These are phyloP conservation scores for Polymixis lichenea DNA, from an alignment of 2,888 invertebrate genomes.

Conservation along the genomic window DNA sequence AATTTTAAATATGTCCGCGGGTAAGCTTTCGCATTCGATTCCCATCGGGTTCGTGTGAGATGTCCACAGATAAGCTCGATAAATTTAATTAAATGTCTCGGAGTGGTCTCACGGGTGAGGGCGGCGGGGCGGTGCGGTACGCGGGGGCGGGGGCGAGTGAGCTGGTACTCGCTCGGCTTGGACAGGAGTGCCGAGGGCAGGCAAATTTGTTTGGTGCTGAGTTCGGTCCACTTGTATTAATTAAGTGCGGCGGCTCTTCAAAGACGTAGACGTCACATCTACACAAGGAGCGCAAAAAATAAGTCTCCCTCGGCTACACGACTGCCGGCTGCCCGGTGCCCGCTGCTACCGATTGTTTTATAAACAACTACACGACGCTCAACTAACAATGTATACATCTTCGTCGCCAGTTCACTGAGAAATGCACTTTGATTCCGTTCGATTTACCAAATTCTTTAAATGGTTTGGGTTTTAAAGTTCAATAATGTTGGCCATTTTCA, in stretches of 20 bases:
- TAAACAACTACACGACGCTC: slow-evolving; percentile 27
- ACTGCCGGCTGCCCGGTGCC: slow-evolving; percentile 2
- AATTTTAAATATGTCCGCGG: slow-evolving; percentile 82
- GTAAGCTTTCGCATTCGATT: slow-evolving; percentile 80
- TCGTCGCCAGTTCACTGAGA: not conserved
- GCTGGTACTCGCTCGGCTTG: slow-evolving; percentile 37
- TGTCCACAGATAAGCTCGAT: slow-evolving; percentile 86
- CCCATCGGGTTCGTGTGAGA: slow-evolving; percentile 83
- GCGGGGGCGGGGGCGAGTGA: slow-evolving; percentile 51
- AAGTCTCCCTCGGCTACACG: slow-evolving; percentile 50
- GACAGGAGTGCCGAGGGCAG: slow-evolving; percentile 68
- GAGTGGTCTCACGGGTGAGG: slow-evolving; percentile 68
- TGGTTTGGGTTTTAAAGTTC: not conserved
- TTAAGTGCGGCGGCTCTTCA: slow-evolving; percentile 79
- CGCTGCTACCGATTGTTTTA: slow-evolving; percentile 47
- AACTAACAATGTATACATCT: slow-evolving; percentile 33
- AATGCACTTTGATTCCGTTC: slow-evolving; percentile 14
- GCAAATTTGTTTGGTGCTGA: slow-evolving; percentile 85
- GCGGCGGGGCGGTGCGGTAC: slow-evolving; percentile 54
- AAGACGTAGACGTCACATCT: slow-evolving; percentile 76
- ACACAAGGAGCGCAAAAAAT: slow-evolving; percentile 68
- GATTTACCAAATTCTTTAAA: slow-evolving; percentile 30
- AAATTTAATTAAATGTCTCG: slow-evolving; percentile 88
- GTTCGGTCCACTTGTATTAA: slow-evolving; percentile 80
- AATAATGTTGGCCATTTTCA: not conserved